Base-by-base conservation (phyloP, 2,888 invertebrate species). In the Mythimna vitellina region DNA sequence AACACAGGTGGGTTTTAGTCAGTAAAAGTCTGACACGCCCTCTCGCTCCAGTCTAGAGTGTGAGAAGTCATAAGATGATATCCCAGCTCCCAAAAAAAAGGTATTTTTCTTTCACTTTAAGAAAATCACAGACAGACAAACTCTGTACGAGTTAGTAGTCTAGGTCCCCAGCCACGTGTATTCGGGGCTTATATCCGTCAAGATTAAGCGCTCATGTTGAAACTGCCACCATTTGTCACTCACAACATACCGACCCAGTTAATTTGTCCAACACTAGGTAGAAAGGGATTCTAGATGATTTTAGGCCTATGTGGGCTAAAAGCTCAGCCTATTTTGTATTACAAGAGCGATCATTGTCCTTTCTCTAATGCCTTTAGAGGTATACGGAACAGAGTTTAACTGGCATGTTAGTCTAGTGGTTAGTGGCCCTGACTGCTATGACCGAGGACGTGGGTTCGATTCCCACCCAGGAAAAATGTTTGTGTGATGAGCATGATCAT, bases 131-230 rank as follows among this genome's bases (percentile, higher is more conserved):
- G 9, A 17, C 29, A 32, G 57, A 60, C 17, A 20, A 14, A 14
- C 22, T 38, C 1, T 10, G 8, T 60, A 60, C 38, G 10, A 61
- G n/a, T 32, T 67, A 32, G 42, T 35, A 68, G 62, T 46, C 12
- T 25, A 75, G 51, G 22, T 57, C 25, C 17, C 6, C 42, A 56
- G 22, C 8, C 64, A 64, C 46, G 53, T 60, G 66, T 69, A 29
- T 57, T 62, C 25, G 10, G 32, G 8, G 61, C 29, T 65, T 49
- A 65, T 72, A 74, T 70, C 66, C 73, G 71, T 78, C 80, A 76
- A 80, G 82, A 84, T 84, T 82, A 73, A 68, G 56, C 32, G 63
- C 69, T 76, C 53, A 81, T 57, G 70, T 70, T 73, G 70, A 62
- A 70, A 73, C 80, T 68, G 54, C 51, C 49, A 25, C 68, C 51